phyloP scores from a whole-genome alignment of 2,888 invertebrate species.

The Athalia circularis region DNA sequence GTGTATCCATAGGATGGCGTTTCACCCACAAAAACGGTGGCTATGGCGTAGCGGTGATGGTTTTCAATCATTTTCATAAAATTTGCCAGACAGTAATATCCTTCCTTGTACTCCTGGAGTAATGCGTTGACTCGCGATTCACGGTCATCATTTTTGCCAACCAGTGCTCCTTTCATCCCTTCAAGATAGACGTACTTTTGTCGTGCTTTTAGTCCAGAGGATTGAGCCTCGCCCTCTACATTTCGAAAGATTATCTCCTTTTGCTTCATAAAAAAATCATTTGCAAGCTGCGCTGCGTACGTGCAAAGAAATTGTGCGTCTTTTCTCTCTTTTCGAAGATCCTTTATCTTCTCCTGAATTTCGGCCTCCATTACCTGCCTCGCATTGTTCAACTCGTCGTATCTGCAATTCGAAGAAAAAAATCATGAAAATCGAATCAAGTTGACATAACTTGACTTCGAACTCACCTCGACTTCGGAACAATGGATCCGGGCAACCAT shows the following conservation, averaged over 20 bases:
- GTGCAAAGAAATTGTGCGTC: constrained; percentile 30
- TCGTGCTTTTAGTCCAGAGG: background rate
- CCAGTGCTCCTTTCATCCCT: background rate
- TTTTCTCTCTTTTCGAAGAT: constrained; percentile 2
- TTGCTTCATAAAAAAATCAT: constrained; percentile 11
- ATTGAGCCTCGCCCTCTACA: background rate
- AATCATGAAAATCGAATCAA: too few species aligned
- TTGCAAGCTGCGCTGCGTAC: constrained; percentile 13
- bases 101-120: constrained; percentile 17
- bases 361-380: constrained; percentile 19
- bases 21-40: constrained; percentile 1
- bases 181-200: constrained; percentile 15
- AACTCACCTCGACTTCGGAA: constrained; percentile 23
- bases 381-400: constrained; percentile 25
- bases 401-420: background rate
- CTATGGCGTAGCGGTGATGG: constrained; percentile 31
- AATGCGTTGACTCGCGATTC: background rate
- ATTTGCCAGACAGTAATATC: constrained; percentile 27
- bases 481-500: constrained; percentile 20
- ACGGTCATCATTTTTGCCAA: constrained; percentile 19
- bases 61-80: constrained; percentile 28
- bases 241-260: constrained; percentile 13
- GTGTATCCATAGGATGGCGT: constrained; percentile 10
- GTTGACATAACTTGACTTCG: too few species aligned
- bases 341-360: background rate